A percentile compares a stretch with the other conserved stretches of the same genome.
Conservation (phyloP, 2,888 invertebrate species). For the Neoaliturus tenellus region DNA sequence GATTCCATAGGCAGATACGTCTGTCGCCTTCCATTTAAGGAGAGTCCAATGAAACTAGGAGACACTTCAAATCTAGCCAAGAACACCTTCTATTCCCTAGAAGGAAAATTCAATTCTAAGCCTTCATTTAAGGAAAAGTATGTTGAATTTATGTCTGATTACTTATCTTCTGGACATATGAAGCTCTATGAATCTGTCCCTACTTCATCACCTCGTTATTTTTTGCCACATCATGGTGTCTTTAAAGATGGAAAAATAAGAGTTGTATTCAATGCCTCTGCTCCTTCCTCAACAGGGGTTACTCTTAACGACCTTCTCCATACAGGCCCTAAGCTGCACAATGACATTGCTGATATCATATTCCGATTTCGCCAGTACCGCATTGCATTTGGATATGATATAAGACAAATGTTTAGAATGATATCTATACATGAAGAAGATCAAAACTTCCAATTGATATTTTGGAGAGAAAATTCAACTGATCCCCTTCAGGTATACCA, state of each 20-base stretch:
- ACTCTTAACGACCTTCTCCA: slow-evolving; percentile 15
- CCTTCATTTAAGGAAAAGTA: not conserved
- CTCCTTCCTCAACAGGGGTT: not conserved
- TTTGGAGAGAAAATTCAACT: slow-evolving; percentile 61
- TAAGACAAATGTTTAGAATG: slow-evolving; percentile 58
- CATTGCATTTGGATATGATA: slow-evolving; percentile 30
- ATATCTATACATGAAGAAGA: slow-evolving; percentile 53
- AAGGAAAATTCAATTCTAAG: not conserved
- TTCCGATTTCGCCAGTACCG: not conserved
- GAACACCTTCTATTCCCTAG: not conserved
- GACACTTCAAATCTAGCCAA: not conserved
- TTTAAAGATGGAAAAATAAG: no score
- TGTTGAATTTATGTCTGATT: slow-evolving; percentile 9
- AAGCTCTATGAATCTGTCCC: not conserved
- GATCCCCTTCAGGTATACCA: slow-evolving; percentile 60
- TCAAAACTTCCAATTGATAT: slow-evolving; percentile 62
- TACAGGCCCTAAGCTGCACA: slow-evolving; percentile 37
- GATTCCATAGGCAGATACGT: not conserved
- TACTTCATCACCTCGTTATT: not conserved
- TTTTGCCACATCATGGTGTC: no score
- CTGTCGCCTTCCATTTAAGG: not conserved
- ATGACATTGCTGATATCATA: not conserved
- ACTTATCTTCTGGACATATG: not conserved
- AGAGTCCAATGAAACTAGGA: not conserved
- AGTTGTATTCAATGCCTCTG: slow-evolving; percentile 49